Conservation (phyloP, 2,797 vertebrate species). For the Danio aesculapii region DNA sequence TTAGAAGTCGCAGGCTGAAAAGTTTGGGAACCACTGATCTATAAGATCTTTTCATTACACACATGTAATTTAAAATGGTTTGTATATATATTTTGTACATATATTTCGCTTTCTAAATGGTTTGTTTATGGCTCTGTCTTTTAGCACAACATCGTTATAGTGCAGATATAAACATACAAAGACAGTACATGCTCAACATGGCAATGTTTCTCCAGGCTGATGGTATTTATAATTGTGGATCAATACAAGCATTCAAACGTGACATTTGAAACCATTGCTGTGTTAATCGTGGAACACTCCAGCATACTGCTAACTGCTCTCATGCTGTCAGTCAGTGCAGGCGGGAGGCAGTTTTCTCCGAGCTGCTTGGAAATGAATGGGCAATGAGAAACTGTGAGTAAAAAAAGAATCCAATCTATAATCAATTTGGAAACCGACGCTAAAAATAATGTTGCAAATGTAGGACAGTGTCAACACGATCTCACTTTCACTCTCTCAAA, state of each 20-base stretch:
- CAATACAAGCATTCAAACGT: constrained; percentile 21
- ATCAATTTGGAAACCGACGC: constrained; percentile 1
- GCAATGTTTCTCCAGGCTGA: constrained; percentile 6
- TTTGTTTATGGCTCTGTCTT: too few species aligned
- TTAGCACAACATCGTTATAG: too few species aligned
- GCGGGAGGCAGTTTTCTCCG: constrained; percentile 20
- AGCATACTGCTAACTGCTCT: constrained; percentile 23
- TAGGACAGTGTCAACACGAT: not conserved
- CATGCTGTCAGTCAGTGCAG: constrained; percentile 18
- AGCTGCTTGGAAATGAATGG: constrained; percentile 2
- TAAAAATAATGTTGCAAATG: not conserved
- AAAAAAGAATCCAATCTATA: not conserved
- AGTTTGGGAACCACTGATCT: too few species aligned
- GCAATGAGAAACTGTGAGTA: constrained; percentile 1
- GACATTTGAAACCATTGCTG: constrained; percentile 38
- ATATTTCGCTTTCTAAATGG: too few species aligned
- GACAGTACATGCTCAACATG: not conserved
- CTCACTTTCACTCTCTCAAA: not conserved
- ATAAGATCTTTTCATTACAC: too few species aligned
- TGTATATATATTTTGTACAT: too few species aligned
- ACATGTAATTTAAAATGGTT: too few species aligned
- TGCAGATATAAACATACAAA: not conserved
- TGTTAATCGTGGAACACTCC: constrained; percentile 30
- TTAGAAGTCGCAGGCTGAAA: too few species aligned
- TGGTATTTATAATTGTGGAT: constrained; percentile 33